phyloP scores from a whole-genome alignment of 2,888 invertebrate species.

The Monoplex corrugatus region DNA sequence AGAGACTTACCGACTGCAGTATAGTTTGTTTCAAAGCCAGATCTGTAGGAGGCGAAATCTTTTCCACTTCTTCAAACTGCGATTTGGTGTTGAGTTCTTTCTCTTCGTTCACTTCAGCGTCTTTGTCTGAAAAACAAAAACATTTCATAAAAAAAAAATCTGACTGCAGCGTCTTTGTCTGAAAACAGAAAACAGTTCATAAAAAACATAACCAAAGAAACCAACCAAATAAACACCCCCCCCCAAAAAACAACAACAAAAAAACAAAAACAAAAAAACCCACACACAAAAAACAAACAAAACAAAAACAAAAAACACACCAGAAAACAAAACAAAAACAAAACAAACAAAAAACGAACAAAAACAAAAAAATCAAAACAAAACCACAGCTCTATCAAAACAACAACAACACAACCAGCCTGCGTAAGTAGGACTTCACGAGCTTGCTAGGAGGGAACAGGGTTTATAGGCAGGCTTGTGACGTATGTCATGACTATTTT shows the following conservation, averaged over 20 bases:
- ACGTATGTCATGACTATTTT: too few species aligned
- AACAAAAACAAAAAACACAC: too few species aligned
- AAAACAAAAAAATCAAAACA: too few species aligned
- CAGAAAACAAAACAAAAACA: too few species aligned
- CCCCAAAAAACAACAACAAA: too few species aligned
- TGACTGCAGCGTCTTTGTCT: neutral
- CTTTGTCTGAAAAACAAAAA: constrained; percentile 53
- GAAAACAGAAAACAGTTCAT: neutral
- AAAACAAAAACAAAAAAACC: neutral
- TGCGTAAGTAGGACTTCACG: too few species aligned
- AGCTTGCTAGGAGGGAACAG: too few species aligned
- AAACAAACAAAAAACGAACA: too few species aligned
- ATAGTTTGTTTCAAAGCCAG: constrained; percentile 70
- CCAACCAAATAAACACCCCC: neutral
- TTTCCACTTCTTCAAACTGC: constrained; percentile 50
- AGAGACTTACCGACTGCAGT: constrained; percentile 60
- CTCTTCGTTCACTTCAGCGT: constrained; percentile 59
- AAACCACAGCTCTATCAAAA: too few species aligned
- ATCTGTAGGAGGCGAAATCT: constrained; percentile 66
- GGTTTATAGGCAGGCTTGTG: too few species aligned
- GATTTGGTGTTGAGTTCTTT: constrained; percentile 57
- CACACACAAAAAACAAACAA: neutral
- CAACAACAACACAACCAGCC: too few species aligned
- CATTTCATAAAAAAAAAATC: neutral
- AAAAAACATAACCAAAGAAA: neutral